phyloP scores from a whole-genome alignment of 2,797 vertebrate species.

The Varecia variegata region DNA sequence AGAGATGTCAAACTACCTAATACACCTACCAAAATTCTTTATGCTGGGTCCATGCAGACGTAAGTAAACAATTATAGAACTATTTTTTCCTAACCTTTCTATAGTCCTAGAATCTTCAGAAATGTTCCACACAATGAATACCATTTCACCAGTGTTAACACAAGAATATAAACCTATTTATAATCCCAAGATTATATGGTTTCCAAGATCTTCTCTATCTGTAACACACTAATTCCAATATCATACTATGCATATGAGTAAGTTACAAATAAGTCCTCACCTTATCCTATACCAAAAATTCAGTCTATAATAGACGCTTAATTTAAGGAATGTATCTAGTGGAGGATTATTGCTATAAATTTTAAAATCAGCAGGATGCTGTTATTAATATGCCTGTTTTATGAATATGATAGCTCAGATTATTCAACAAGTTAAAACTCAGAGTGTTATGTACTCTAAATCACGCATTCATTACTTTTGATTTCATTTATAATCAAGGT shows the following conservation, averaged over 20 bases:
- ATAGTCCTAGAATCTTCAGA: not conserved
- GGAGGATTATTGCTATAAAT: not conserved
- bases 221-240: not conserved
- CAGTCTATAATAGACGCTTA: not conserved
- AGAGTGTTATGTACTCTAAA: not conserved
- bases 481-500: not conserved
- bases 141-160: not conserved
- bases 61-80: not conserved
- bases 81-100: not conserved
- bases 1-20: not conserved
- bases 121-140: not conserved
- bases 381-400: not conserved
- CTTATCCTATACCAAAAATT: not conserved
- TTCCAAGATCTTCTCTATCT: not conserved
- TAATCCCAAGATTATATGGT: not conserved
- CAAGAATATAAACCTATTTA: not conserved
- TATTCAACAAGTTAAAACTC: not conserved
- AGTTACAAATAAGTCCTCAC: not conserved
- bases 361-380: not conserved
- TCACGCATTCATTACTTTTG: not conserved
- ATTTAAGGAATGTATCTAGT: not conserved
- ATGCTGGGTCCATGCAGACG: not conserved
- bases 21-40: not conserved
- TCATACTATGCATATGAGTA: not conserved
- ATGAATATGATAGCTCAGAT: not conserved